Conservation (phyloP, 2,797 vertebrate genomes). For the Anguilla megastoma region DNA sequence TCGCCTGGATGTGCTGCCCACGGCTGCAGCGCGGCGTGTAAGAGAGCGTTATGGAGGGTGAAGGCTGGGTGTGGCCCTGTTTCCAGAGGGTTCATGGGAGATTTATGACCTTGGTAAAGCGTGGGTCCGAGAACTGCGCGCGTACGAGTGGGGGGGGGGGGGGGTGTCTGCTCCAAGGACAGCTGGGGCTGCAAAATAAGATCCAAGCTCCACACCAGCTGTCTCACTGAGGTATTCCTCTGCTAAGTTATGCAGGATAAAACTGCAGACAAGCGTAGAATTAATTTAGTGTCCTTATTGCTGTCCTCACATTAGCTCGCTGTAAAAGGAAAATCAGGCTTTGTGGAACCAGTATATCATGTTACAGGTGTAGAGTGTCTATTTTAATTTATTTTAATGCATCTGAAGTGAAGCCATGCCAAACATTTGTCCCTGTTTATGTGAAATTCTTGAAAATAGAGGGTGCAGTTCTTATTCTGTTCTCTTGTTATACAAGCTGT, state of each 20-base stretch:
- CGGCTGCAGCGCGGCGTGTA: background rate
- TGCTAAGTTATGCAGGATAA: constrained; percentile 26
- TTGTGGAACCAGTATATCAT: background rate
- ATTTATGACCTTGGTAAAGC: background rate
- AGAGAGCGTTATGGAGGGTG: background rate
- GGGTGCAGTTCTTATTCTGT: background rate
- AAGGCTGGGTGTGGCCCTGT: background rate
- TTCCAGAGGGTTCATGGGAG: background rate
- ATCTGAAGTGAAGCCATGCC: background rate
- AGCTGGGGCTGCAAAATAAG: constrained; percentile 71
- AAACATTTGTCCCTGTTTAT: background rate
- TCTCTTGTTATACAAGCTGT: background rate
- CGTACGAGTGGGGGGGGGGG: constrained; percentile 31
- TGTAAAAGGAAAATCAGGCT: background rate
- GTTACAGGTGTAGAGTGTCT: background rate
- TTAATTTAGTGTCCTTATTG: constrained; percentile 43
- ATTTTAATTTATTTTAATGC: background rate
- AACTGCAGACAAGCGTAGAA: constrained; percentile 30
- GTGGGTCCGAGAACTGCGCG: background rate
- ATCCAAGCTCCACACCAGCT: constrained; percentile 52
- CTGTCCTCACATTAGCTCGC: constrained; percentile 23
- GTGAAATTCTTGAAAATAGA: background rate
- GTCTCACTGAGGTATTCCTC: constrained; percentile 24
- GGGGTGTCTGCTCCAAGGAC: constrained; percentile 45
- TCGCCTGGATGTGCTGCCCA: background rate